Base-by-base conservation (phyloP, 2,888 invertebrate species). In the Tipula vernalis region DNA sequence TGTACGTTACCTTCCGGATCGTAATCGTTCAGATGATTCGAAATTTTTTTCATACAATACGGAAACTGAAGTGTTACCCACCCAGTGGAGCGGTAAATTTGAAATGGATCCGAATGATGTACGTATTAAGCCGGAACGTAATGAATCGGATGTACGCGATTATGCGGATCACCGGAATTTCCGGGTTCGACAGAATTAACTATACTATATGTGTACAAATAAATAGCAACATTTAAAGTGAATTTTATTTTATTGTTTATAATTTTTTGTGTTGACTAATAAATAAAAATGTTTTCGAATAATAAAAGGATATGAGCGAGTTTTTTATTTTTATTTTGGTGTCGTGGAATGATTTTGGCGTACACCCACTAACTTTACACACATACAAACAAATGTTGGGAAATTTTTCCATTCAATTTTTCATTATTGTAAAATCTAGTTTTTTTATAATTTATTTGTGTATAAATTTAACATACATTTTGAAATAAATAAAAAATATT, bases 81-180 rank as follows among this genome's bases (percentile, higher is more conserved):
- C 90, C 15, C 88, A 89, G 12, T 91, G 91, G 91, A 90, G 89
- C 88, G 91, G 91, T 0, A 89, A 91, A 88, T 91, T 91, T 87
- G 89, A 89, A 86, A 88, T 88, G 87, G 91, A 91, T 89, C 90
- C 91, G 12, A 90, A 89, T 87, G 90, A 91, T 90, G 89, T 91
- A 36, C 90, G 91, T 87, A 89, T 91, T 51, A 89, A 90, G 87
- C 90, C 90, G 4, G 91, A 91, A 86, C 88, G 91, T 5, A 91
- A 91, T 88, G 89, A 88, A 86, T 91, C 91, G 28, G 91, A 91
- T 90, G 89, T 89, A 12, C 89, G 91, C 39, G 91, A 91, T 47
- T 91, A 90, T 87, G 87, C 87, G 18, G 87, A 87, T 51, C 51
- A 51, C 36, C 6, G 57, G 15, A 51, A 57, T 86, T 86, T 86